Percentiles rank a stretch among this genome's conserved stretches.
These are phyloP conservation scores for Agonopterix alstromeriana DNA, from an alignment of 2,888 invertebrate species.

Conservation along the genomic window DNA sequence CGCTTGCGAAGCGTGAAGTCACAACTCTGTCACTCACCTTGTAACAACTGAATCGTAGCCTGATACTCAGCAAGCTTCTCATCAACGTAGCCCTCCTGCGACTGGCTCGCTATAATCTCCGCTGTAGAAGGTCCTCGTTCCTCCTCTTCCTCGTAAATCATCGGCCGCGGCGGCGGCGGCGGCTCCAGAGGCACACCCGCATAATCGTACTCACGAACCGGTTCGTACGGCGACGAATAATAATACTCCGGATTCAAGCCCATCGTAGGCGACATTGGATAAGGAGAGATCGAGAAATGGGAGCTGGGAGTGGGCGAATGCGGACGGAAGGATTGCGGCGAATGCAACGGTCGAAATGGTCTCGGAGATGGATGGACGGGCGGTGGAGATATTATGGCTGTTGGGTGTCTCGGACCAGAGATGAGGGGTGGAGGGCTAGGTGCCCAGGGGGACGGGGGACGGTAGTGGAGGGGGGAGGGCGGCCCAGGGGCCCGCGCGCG, in stretches of 20 bases:
- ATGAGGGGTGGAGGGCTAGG: slow-evolving; percentile 85
- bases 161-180: slow-evolving; percentile 82
- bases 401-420: slow-evolving; percentile 76
- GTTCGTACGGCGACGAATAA: slow-evolving; percentile 76
- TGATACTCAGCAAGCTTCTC: slow-evolving; percentile 96
- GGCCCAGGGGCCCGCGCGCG: slow-evolving; percentile 62
- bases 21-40: slow-evolving; percentile 78
- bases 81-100: slow-evolving; percentile 96
- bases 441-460: slow-evolving; percentile 85
- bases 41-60: slow-evolving; percentile 91
- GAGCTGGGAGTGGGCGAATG: slow-evolving; percentile 69
- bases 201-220: slow-evolving; percentile 80
- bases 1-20: too few species aligned
- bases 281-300: slow-evolving; percentile 70
- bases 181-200: slow-evolving; percentile 88
- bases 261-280: slow-evolving; percentile 75
- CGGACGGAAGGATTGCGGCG: slow-evolving; percentile 58
- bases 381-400: slow-evolving; percentile 72
- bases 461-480: slow-evolving; percentile 76
- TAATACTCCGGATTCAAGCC: slow-evolving; percentile 79
- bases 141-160: slow-evolving; percentile 81
- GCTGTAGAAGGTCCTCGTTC: slow-evolving; percentile 91
- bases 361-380: slow-evolving; percentile 76
- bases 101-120: slow-evolving; percentile 94
- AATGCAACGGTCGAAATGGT: slow-evolving; percentile 68